A percentile compares a stretch with the other conserved stretches of the same genome.
These are phyloP conservation scores for Urosaurus nigricauda DNA, from an alignment of 2,797 vertebrate genomes.

Conservation along the genomic window DNA sequence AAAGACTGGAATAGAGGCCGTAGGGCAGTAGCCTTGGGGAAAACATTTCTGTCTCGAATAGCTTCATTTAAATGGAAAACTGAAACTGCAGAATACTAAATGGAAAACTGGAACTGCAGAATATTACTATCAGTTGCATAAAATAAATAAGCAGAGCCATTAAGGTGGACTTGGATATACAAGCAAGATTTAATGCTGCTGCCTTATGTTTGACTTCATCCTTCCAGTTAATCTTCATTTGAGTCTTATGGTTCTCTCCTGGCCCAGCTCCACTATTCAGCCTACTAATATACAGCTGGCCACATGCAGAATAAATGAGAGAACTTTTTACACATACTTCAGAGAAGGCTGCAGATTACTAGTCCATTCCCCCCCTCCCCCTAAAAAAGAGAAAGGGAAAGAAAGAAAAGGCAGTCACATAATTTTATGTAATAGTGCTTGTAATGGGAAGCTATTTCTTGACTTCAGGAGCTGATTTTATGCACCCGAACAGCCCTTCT, in stretches of 20 bases:
- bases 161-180: neutral
- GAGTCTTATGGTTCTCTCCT: neutral
- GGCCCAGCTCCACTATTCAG: neutral
- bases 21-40: neutral
- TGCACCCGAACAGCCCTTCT: neutral
- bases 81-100: neutral
- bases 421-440: neutral
- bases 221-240: neutral
- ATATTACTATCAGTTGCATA: no score
- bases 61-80: neutral
- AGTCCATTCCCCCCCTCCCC: neutral
- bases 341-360: constrained; percentile 20
- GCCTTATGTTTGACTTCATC: neutral
- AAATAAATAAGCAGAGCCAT: neutral
- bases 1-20: neutral
- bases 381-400: neutral
- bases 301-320: neutral
- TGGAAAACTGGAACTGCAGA: no score
- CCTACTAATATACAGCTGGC: neutral
- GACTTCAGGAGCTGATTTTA: constrained; percentile 31
- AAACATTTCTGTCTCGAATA: neutral
- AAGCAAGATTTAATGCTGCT: neutral
- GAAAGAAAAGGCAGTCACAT: neutral
- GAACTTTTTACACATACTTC: accelerated
- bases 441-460: constrained; percentile 37